Conservation (phyloP, 2,888 invertebrate species). For the Stictocephala bisonia region DNA sequence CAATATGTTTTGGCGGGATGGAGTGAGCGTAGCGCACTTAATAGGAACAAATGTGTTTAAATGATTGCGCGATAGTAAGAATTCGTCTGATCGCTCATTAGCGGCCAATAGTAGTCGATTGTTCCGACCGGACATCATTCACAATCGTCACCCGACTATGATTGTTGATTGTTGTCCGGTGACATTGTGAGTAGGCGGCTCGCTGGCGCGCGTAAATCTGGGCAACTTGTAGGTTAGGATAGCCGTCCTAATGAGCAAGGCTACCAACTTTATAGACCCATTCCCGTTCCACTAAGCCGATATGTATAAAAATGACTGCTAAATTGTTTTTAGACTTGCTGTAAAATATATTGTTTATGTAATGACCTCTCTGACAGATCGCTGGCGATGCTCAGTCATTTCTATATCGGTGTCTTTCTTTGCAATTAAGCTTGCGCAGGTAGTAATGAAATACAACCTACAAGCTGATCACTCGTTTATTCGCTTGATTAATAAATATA, state of each 20-base stretch:
- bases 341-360: slow-evolving; percentile 13
- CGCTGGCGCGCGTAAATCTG: slow-evolving; percentile 23
- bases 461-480: too few species aligned
- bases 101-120: too few species aligned
- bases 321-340: not conserved
- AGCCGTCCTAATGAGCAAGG: slow-evolving; percentile 14
- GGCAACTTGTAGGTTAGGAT: slow-evolving; percentile 3
- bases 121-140: too few species aligned
- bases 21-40: not conserved
- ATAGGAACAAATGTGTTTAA: not conserved
- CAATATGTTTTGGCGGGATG: not conserved
- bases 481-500: too few species aligned
- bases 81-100: not conserved
- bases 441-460: too few species aligned
- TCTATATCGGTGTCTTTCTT: too few species aligned
- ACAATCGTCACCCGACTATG: not conserved
- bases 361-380: too few species aligned
- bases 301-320: slow-evolving; percentile 12
- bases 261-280: slow-evolving; percentile 22
- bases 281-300: slow-evolving; percentile 4
- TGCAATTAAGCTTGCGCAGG: too few species aligned
- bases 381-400: too few species aligned
- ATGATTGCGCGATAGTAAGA: not conserved
- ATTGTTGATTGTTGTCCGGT: slow-evolving; percentile 2
- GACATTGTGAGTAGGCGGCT: slow-evolving; percentile 32